Conservation (phyloP, 2,797 vertebrate genomes). For the Hirundo rustica region DNA sequence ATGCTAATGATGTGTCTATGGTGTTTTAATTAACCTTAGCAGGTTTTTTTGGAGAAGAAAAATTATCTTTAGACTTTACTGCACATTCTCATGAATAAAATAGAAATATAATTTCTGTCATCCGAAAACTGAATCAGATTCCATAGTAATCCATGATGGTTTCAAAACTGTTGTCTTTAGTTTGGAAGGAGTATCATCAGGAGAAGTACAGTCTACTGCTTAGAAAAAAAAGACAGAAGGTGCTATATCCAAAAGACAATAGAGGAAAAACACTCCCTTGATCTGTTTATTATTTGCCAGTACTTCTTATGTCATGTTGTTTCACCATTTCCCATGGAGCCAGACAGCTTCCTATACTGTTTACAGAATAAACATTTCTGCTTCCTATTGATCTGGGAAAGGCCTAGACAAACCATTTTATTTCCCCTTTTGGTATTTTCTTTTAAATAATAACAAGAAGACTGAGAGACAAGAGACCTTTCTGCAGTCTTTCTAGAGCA, state of each 20-base stretch:
- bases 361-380: conserved; percentile 16
- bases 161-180: neutral
- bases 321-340: neutral
- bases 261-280: neutral
- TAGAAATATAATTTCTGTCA: neutral
- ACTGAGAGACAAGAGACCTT: neutral
- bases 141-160: neutral
- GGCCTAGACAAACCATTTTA: neutral
- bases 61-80: neutral
- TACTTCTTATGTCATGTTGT: neutral
- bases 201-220: neutral
- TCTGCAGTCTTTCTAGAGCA: neutral
- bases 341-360: neutral
- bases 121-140: neutral
- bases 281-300: neutral
- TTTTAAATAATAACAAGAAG: neutral
- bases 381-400: neutral
- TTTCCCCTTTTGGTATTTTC: neutral
- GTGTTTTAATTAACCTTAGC: neutral
- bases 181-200: neutral
- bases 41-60: neutral
- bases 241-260: neutral
- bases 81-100: neutral
- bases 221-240: neutral
- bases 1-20: neutral